These are phyloP conservation scores for Champsocephalus esox DNA, from an alignment of 2,797 vertebrate species.

Conservation along the genomic window DNA sequence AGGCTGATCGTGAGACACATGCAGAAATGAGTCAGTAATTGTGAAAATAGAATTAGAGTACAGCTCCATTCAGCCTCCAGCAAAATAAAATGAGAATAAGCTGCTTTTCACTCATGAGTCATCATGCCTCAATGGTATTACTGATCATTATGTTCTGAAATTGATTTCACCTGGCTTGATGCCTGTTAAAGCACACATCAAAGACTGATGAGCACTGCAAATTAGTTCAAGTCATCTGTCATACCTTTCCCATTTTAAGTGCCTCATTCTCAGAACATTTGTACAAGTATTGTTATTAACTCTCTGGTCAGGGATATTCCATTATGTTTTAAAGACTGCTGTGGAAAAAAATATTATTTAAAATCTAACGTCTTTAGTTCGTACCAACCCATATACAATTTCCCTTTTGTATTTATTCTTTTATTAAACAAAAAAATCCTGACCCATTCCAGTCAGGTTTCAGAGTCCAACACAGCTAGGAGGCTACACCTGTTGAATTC, in stretches of 20 bases:
- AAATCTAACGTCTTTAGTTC: too few relatives aligned
- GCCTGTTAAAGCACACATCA: conserved; percentile 57
- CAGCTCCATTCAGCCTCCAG: conserved; percentile 45
- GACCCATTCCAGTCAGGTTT: not conserved
- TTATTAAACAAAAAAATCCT: not conserved
- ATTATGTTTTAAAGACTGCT: too few relatives aligned
- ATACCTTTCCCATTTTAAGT: not conserved
- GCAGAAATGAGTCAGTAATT: conserved; percentile 46
- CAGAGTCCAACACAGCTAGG: not conserved
- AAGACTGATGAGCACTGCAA: conserved; percentile 48
- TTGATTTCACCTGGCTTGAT: conserved; percentile 70
- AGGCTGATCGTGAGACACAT: conserved; percentile 17
- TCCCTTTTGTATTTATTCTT: not conserved
- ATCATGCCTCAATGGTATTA: conserved; percentile 57
- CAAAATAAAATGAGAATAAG: conserved; percentile 58
- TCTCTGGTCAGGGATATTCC: too few relatives aligned
- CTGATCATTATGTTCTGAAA: conserved; percentile 57
- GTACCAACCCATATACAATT: too few relatives aligned
- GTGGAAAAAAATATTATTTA: too few relatives aligned
- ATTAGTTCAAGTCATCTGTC: conserved; percentile 59
- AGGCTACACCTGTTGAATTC: not conserved
- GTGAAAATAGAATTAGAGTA: conserved; percentile 57
- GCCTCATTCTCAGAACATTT: too few relatives aligned
- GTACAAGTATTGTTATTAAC: too few relatives aligned
- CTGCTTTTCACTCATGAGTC: conserved; percentile 59